phyloP scores from a whole-genome alignment of 2,113 vertebrate species.

The Clarias batrachus region DNA sequence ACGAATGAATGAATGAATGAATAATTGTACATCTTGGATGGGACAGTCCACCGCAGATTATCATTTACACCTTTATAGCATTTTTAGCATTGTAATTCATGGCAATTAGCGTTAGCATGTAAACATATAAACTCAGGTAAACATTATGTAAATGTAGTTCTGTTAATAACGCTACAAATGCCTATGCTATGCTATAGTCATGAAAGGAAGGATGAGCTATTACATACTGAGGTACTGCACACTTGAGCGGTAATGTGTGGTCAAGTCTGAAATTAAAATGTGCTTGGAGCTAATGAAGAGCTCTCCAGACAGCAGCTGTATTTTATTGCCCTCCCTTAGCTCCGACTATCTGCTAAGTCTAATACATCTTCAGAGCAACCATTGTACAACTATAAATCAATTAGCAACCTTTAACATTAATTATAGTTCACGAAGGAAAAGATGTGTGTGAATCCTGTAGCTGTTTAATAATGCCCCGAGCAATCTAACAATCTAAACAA shows the following conservation, averaged over 20 bases:
- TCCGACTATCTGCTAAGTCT: not conserved
- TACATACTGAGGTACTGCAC: conserved; percentile 22
- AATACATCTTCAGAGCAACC: conserved; percentile 37
- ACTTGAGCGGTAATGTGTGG: conserved; percentile 38
- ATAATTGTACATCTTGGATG: not conserved
- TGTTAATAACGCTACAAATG: conserved; percentile 26
- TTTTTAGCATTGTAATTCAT: not conserved
- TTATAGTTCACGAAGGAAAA: conserved; percentile 42
- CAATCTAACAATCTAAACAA: not conserved
- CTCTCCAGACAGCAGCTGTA: conserved; percentile 51
- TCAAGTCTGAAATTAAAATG: conserved; percentile 53
- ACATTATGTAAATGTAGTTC: not conserved
- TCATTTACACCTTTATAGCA: not conserved
- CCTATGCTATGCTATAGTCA: conserved; percentile 27
- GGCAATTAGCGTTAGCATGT: not conserved
- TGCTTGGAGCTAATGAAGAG: conserved; percentile 52
- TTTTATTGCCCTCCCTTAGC: conserved; percentile 45
- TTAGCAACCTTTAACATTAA: conserved; percentile 54
- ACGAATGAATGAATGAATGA: not conserved
- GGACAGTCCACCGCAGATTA: not conserved
- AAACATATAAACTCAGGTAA: not conserved
- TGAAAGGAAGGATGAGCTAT: conserved; percentile 27
- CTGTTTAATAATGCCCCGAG: conserved; percentile 28
- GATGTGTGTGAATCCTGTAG: conserved; percentile 1
- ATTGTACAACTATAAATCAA: conserved; percentile 46